phyloP scores from a whole-genome alignment of 1,140 invertebrate genomes.

The Rhynchophorus ferrugineus region DNA sequence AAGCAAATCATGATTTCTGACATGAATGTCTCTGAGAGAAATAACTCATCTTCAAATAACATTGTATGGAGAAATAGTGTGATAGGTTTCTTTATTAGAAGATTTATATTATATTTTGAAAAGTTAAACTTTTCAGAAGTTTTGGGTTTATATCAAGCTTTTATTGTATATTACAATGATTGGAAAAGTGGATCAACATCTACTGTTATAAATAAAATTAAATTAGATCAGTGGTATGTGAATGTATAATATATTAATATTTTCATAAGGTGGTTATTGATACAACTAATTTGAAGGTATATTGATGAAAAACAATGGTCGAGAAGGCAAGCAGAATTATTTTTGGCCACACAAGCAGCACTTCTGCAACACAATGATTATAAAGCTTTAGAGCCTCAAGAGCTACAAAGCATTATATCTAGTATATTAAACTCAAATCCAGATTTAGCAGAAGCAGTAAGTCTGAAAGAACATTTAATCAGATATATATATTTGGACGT shows the following conservation, averaged over 20 bases:
- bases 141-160: slow-evolving; percentile 58
- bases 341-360: slow-evolving; percentile 77
- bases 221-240: slow-evolving; percentile 28
- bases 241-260: slow-evolving; percentile 9
- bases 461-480: slow-evolving; percentile 28
- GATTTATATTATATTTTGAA: slow-evolving; percentile 72
- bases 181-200: slow-evolving; percentile 28
- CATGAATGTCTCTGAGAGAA: slow-evolving; percentile 28
- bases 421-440: slow-evolving; percentile 74
- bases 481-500: not conserved
- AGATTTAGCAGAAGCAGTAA: slow-evolving; percentile 72
- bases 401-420: slow-evolving; percentile 67
- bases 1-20: slow-evolving; percentile 42
- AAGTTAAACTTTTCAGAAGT: slow-evolving; percentile 76
- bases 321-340: slow-evolving; percentile 77
- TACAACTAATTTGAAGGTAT: slow-evolving; percentile 39
- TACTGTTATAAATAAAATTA: slow-evolving; percentile 18
- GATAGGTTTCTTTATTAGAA: slow-evolving; percentile 65
- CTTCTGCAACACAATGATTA: slow-evolving; percentile 72
- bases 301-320: slow-evolving; percentile 60
- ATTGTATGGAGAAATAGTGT: slow-evolving; percentile 41
- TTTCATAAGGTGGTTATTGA: slow-evolving; percentile 13
- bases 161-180: slow-evolving; percentile 54
- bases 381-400: slow-evolving; percentile 64
- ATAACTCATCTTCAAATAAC: slow-evolving; percentile 30